phyloP scores from a whole-genome alignment of 2,113 vertebrate genomes.

The Burhinus bistriatus region DNA sequence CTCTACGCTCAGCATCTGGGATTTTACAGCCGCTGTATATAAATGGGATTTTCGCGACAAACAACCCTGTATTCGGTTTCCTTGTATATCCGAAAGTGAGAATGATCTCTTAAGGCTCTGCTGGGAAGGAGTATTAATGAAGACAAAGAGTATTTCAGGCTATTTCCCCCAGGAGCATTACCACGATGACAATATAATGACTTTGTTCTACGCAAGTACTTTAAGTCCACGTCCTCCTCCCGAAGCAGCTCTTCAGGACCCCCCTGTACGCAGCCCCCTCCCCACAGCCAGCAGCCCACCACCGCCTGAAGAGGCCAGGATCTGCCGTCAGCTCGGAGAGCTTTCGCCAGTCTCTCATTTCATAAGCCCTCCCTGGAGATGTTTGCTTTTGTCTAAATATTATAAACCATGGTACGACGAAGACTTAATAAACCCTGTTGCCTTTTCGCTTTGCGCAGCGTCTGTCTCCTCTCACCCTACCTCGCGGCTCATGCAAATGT shows the following conservation, averaged over 20 bases:
- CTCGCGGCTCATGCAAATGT: not conserved
- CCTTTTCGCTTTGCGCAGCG: not conserved
- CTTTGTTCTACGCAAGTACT: not conserved
- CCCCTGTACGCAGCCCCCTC: not conserved
- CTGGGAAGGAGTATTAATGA: constrained; percentile 22
- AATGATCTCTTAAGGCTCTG: constrained; percentile 29
- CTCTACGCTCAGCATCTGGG: constrained; percentile 5
- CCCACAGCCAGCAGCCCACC: accelerated
- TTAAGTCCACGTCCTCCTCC: not conserved
- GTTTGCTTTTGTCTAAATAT: constrained; percentile 39
- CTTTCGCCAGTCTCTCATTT: not conserved
- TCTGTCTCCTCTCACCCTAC: constrained; percentile 47
- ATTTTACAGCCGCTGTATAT: constrained; percentile 13
- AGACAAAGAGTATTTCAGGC: constrained; percentile 15
- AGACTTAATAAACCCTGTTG: constrained; percentile 38
- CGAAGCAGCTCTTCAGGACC: not conserved
- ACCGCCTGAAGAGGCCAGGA: not conserved
- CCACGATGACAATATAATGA: not conserved
- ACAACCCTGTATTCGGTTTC: constrained; percentile 24
- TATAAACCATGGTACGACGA: not conserved
- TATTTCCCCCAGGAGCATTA: not conserved
- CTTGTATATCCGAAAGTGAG: constrained; percentile 6
- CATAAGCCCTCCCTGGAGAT: constrained; percentile 23
- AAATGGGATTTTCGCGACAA: constrained; percentile 59
- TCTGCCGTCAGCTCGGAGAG: not conserved